Evolutionary conservation across 2,113 vertebrate genomes (phyloP).

Genomic region (Lamprologus lemairii): DNA sequence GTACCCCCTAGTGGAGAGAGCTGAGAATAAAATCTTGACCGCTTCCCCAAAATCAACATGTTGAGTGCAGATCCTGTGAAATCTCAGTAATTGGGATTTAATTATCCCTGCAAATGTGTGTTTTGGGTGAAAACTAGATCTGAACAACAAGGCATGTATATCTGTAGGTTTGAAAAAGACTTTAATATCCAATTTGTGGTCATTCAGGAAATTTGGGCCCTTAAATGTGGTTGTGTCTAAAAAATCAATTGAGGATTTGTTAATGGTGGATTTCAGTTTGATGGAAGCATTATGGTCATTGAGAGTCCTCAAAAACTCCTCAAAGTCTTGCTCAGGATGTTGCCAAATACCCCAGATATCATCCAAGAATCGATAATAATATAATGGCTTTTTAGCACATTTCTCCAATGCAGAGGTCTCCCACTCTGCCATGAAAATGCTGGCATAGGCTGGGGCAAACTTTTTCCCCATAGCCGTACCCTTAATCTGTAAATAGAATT

Average conservation of each 20-base stretch:
- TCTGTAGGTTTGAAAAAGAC: background rate
- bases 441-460: background rate
- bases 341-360: background rate
- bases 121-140: background rate
- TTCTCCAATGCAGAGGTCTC: background rate
- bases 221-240: background rate
- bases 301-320: background rate
- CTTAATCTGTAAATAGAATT: background rate
- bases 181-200: background rate
- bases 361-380: background rate
- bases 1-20: background rate
- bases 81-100: background rate
- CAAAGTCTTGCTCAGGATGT: background rate
- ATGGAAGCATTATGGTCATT: background rate
- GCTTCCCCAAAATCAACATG: background rate
- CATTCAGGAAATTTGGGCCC: background rate
- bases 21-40: background rate
- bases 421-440: background rate
- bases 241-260: background rate
- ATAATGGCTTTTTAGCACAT: background rate
- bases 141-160: background rate
- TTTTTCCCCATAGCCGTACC: background rate
- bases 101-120: background rate
- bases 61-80: background rate
- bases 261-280: background rate